Evolutionary conservation across 2,113 vertebrate genomes (phyloP).

Genomic region (Carassius auratus): DNA sequence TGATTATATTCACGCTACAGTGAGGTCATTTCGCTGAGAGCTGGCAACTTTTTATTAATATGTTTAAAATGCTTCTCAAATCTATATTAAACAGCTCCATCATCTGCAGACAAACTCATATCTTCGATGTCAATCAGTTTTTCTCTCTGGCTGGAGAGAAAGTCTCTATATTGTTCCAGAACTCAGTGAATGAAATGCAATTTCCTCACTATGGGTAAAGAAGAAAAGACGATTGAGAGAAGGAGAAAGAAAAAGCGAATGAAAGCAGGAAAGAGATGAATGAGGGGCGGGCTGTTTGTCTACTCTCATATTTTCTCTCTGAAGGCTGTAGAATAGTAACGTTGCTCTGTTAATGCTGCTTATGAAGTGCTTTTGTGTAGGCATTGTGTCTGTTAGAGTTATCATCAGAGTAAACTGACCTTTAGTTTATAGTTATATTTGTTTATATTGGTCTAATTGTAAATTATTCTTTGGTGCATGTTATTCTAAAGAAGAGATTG

Average conservation of each 20-base stretch:
- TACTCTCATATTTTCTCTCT: not conserved
- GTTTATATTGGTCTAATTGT: not conserved
- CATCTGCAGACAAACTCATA: not conserved
- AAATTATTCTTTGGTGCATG: not conserved
- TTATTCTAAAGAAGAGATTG: not conserved
- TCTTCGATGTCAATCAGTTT: slow-evolving; percentile 24
- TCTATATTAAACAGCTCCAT: not conserved
- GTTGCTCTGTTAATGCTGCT: not conserved
- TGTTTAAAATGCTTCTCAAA: slow-evolving; percentile 11
- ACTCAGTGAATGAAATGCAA: slow-evolving; percentile 23
- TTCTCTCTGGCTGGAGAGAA: slow-evolving; percentile 5
- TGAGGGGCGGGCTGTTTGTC: not conserved
- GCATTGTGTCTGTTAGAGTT: not conserved
- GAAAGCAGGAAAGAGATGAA: not conserved
- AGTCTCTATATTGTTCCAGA: slow-evolving; percentile 23
- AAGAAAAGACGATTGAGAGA: not conserved
- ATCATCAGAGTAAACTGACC: not conserved
- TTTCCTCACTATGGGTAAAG: slow-evolving; percentile 33
- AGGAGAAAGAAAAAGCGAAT: not conserved
- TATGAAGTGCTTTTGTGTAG: not conserved
- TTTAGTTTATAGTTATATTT: not conserved
- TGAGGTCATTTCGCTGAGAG: not conserved
- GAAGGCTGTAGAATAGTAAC: not conserved
- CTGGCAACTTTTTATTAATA: not conserved
- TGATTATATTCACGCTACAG: not conserved